phyloP scores from a whole-genome alignment of 2,888 invertebrate genomes.

The Aphodius granarius region DNA sequence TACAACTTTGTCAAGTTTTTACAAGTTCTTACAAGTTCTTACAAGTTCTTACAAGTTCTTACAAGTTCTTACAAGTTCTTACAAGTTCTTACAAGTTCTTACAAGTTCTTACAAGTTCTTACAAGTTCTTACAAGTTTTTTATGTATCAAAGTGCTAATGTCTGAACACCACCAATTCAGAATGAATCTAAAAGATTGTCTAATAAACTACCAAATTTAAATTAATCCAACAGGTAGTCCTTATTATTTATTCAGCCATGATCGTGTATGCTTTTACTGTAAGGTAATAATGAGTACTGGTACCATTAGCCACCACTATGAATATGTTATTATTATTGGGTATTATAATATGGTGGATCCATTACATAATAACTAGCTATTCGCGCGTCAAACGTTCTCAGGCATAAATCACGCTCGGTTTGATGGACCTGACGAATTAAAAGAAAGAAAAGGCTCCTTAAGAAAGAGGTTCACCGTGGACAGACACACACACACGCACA shows the following conservation, averaged over 20 bases:
- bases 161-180: too few relatives aligned
- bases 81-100: too few relatives aligned
- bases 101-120: too few relatives aligned
- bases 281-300: not conserved
- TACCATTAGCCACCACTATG: not conserved
- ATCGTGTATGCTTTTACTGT: not conserved
- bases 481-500: constrained; percentile 15
- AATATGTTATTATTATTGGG: not conserved
- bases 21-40: too few relatives aligned
- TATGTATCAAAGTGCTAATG: too few relatives aligned
- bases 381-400: constrained; percentile 19
- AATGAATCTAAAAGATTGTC: too few relatives aligned
- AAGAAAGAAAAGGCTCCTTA: constrained; percentile 19
- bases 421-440: constrained; percentile 27
- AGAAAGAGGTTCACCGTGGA: constrained; percentile 10
- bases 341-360: constrained; percentile 10
- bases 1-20: too few relatives aligned
- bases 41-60: too few relatives aligned
- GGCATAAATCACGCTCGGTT: constrained; percentile 22
- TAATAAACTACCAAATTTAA: too few relatives aligned
- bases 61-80: too few relatives aligned
- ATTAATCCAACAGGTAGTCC: not conserved
- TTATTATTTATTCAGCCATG: not conserved
- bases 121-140: too few relatives aligned
- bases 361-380: constrained; percentile 19